Conservation (phyloP, 1,140 invertebrate genomes). For the Temnothorax nylanderi region DNA sequence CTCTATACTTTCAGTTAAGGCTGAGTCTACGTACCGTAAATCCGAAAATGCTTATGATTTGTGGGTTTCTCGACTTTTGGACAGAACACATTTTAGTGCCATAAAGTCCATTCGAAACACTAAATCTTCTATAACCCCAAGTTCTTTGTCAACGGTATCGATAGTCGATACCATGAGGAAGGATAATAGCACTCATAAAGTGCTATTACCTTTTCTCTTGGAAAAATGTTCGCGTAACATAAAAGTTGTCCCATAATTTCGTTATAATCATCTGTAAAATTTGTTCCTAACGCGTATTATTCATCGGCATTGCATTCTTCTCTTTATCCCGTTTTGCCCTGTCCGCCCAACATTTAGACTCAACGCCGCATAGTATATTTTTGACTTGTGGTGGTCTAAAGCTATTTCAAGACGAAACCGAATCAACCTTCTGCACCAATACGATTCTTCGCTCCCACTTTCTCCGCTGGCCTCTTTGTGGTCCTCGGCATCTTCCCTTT, state of each 20-base stretch:
- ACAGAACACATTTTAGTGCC: not conserved
- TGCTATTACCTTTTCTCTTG: no score
- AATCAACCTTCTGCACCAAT: constrained; percentile 48
- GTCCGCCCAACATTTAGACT: constrained; percentile 45
- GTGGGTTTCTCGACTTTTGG: not conserved
- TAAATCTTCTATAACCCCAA: not conserved
- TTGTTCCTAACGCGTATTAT: constrained; percentile 2
- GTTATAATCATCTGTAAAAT: not conserved
- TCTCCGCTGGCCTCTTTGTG: constrained; percentile 36
- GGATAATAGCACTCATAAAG: not conserved
- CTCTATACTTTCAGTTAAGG: not conserved
- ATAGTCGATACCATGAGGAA: not conserved
- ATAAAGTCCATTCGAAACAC: not conserved
- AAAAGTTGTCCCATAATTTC: not conserved
- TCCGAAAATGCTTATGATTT: not conserved
- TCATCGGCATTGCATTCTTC: constrained; percentile 24
- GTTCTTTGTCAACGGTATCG: not conserved
- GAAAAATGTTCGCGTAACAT: not conserved
- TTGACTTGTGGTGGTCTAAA: constrained; percentile 68
- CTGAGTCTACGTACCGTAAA: not conserved
- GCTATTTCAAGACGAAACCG: constrained; percentile 70
- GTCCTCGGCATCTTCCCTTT: not conserved
- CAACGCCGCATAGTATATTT: constrained; percentile 63
- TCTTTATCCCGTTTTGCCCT: not conserved
- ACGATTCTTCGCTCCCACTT: constrained; percentile 22